Evolutionary conservation across 2,113 vertebrate species (phyloP).

Genomic region (Campylomormyrus tamandua): DNA sequence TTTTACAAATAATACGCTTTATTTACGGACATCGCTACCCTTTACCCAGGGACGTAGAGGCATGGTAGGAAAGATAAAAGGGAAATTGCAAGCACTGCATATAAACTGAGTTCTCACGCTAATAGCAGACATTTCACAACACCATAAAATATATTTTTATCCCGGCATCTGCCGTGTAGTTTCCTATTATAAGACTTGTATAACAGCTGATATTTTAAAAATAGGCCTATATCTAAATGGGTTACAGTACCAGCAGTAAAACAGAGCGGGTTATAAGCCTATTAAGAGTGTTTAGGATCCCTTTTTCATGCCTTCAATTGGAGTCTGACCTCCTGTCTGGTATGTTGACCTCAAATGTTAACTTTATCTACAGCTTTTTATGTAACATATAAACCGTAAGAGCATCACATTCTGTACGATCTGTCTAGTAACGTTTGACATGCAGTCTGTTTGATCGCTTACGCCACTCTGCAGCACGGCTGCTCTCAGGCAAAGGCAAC

Average conservation of each 20-base stretch:
- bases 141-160: not conserved
- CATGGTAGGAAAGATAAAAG: not conserved
- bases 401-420: not conserved
- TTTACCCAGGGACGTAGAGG: not conserved
- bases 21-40: not conserved
- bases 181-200: conserved; percentile 27
- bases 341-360: not conserved
- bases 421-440: not conserved
- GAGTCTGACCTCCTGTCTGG: not conserved
- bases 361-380: not conserved
- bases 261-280: not conserved
- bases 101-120: not conserved
- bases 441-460: not conserved
- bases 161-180: conserved; percentile 27
- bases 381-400: not conserved
- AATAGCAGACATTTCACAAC: not conserved
- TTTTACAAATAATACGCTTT: not conserved
- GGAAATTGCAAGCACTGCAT: not conserved
- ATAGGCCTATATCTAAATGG: not conserved
- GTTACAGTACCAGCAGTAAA: not conserved
- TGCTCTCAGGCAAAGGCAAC: not conserved
- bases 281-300: not conserved
- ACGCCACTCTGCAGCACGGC: not conserved
- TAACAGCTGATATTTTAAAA: not conserved
- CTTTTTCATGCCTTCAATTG: not conserved